Evolutionary conservation across 2,797 vertebrate species (phyloP), one percentile per base, ranked within the genome.

Genomic region (Toxotes lorentzi): DNA sequence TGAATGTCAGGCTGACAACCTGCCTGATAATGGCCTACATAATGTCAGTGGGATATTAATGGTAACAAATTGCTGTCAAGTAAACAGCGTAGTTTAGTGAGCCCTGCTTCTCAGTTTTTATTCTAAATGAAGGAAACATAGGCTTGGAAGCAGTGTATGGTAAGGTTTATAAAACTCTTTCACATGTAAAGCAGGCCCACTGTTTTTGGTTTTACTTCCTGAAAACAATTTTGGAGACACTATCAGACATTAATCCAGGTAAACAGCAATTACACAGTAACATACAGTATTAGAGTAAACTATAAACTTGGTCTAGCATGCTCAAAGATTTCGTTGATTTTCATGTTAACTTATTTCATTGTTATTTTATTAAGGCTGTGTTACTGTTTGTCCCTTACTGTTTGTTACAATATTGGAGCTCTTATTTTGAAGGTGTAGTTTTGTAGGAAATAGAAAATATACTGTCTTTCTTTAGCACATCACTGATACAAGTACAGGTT

Each of bases 1-100:
- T n/a, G 27, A 70, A 48, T 34, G 21, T 64, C 68, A 71, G 76
- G 76, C 35, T 78, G 69, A 85, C 68, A 81, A 13, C 35, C 47
- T 32, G 71, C 62, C 34, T 58, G 45, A 16, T 73, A 79, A 83
- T 63, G 16, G 43, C 66, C 48, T 41, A 7, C 56, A 64, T 23
- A 14, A 58, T 64, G 73, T 51, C 34, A 76, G 12, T 5, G 30
- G 23, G 51, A 70, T 64, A 62, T 57, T 76, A 58, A 82, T 58
- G 40, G 58, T 10, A 38, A 67, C 62, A 76, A 81, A 85, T 65
- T 67, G 27, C 30, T 73, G 76, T 73, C 61, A 58, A 48, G 2
- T 68, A 32, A 71, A 51, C 32, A 51, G 13, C 23, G 16, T 23
- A 12, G n/a, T n/a, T n/a, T n/a, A n/a, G n/a, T 19, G 6, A 32